Conservation (phyloP, 1,140 invertebrate genomes). For the Leptoteleia sp. region DNA sequence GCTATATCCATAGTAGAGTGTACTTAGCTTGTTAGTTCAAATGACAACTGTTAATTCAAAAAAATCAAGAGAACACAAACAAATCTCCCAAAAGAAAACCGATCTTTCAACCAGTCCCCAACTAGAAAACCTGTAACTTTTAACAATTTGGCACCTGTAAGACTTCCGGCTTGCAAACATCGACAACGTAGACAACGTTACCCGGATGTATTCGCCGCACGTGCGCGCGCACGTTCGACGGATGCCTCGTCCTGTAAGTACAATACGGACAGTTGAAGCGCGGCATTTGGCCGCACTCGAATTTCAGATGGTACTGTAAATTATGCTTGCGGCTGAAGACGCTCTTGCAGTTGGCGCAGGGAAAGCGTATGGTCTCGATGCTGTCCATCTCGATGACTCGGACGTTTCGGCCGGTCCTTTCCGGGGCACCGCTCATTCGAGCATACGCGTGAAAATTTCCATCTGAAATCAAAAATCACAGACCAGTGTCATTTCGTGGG, state of each 20-base stretch:
- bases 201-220: conserved; percentile 71
- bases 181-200: conserved; percentile 63
- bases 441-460: conserved; percentile 38
- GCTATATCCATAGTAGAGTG: too few relatives aligned
- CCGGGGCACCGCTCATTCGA: conserved; percentile 30
- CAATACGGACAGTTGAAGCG: conserved; percentile 83
- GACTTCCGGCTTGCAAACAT: conserved; percentile 57
- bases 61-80: too few relatives aligned
- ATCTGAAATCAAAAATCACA: conserved; percentile 57
- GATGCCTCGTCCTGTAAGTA: conserved; percentile 69
- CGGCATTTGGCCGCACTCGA: conserved; percentile 83
- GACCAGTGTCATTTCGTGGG: conserved; percentile 24
- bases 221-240: conserved; percentile 74
- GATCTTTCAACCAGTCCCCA: too few relatives aligned
- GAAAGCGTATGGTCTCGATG: conserved; percentile 36
- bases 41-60: too few relatives aligned
- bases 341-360: conserved; percentile 71
- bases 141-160: conserved; percentile 60
- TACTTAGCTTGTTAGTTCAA: too few relatives aligned
- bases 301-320: conserved; percentile 83
- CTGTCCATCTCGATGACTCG: background rate
- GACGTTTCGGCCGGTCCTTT: background rate
- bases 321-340: conserved; percentile 84
- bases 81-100: too few relatives aligned
- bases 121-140: background rate